Evolutionary conservation across 1,140 invertebrate genomes (phyloP), one percentile per base, ranked within the genome.

Genomic region (Tribolium castaneum): DNA sequence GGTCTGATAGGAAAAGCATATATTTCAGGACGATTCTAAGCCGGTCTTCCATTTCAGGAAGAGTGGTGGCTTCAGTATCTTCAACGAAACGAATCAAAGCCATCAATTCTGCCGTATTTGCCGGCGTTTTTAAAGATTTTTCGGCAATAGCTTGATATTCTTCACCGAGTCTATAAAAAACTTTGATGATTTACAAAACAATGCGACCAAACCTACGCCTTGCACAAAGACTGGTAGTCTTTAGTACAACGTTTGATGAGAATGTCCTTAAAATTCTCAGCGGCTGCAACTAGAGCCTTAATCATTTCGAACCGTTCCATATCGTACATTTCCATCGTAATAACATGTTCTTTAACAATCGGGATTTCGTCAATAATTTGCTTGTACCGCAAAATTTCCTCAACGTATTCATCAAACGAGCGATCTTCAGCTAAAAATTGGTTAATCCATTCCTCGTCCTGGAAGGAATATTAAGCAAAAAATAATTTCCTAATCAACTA

Each of bases 31-130:
- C 91, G 79, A 92, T 89, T 70, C 85, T 82, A 0, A 98, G 87
- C 22, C 92, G 89, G 70, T 92, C 90, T 86, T 97, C 94, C 90
- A 98, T 92, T 71, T 93, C 89, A 0, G 89, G 88, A 1, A 95
- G 86, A 2, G 92, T 90, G 78, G 92, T 89, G 1, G 91, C 92
- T 87, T 97, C 92, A 0, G 94, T 91, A 83, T 93, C 91, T 66
- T 92, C 89, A 51, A 94, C 93, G 87, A 95, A 97, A 1, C 89
- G 89, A 70, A 93, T 94, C 1, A 97, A 88, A 54, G 93, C 90
- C 92, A 98, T 96, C 56, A 98, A 86, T 80, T 96, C 92, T 0
- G 92, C 92, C 0, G 97, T 98, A 85, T 96, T 94, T 3, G 90
- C 89, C 0, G 97, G 97, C 0, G 92, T 90, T 9, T 91, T 94